Base-by-base conservation (phyloP, 2,113 vertebrate genomes). In the Notarius quadriscutis region DNA sequence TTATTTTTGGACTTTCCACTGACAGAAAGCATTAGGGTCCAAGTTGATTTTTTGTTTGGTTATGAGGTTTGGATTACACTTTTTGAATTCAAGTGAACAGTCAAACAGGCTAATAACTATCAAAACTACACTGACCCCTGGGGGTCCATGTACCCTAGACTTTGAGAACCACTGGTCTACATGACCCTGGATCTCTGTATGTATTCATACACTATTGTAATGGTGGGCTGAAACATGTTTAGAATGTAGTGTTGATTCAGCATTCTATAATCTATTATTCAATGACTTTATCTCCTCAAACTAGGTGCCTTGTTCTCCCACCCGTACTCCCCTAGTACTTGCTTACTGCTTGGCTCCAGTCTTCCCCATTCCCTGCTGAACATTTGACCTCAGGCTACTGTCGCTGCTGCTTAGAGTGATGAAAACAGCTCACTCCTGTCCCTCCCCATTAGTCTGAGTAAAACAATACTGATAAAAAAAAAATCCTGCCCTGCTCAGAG, bases 381-480 rank as follows among this genome's bases (percentile, higher is more conserved):
- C 30, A 62, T 48, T 81, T 62, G 79, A 81, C 30, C 57, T 81
- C 57, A 62, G 7, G 79, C 79, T 81, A 81, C 57, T 74, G 34
- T 87, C 58, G 53, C 81, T 86, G 27, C 69, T 74, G 20, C 69
- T 87, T 62, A 86, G 71, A 84, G 63, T 87, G 63, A 72, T 78
- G 57, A 84, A 89, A 87, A 71, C 67, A 81, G 53, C 88, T 87
- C 67, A 87, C 50, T 87, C 17, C 58, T 58, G 77, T 81, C 85
- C 71, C 65, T 80, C 41, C 74, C 7, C 53, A 69, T 69, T 71
- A 85, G 63, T 15, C 41, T 85, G 86, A 87, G 71, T 80, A 72
- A 77, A 87, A 87, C 83, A 65, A 88, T 77, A 82, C 85, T 5
- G 17, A 41, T 41, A 50, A 62, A 69, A 48, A 81, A 55, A 71